Percentiles rank a stretch among this genome's conserved stretches.
These are phyloP conservation scores for Thymallus thymallus DNA, from an alignment of 2,113 vertebrate species.

Conservation along the genomic window DNA sequence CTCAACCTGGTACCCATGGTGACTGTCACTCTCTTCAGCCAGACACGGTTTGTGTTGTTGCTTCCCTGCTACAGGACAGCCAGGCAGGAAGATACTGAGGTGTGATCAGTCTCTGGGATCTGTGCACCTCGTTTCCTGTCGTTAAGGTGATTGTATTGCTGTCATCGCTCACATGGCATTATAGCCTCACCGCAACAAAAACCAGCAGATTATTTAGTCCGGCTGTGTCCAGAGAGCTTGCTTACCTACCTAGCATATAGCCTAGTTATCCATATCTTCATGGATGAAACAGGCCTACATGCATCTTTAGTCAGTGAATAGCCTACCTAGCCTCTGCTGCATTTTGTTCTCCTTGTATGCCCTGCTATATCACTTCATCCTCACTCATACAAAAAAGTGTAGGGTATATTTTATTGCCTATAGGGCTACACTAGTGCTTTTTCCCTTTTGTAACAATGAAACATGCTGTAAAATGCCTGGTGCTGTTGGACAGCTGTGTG, in stretches of 20 bases:
- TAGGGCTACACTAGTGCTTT: conserved; percentile 18
- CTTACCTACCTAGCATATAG: too few relatives aligned
- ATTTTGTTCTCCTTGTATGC: too few relatives aligned
- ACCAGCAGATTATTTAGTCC: not conserved
- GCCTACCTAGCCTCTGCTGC: too few relatives aligned
- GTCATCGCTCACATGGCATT: conserved; percentile 11
- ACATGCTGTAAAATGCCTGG: conserved; percentile 48
- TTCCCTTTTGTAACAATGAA: conserved; percentile 58
- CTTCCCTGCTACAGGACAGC: too few relatives aligned
- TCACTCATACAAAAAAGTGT: not conserved
- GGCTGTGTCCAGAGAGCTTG: too few relatives aligned
- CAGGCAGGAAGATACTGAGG: not conserved
- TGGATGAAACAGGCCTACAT: too few relatives aligned
- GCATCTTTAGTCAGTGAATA: too few relatives aligned
- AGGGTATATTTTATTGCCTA: conserved; percentile 37
- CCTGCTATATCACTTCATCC: too few relatives aligned
- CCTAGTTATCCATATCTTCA: too few relatives aligned
- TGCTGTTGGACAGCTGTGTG: conserved; percentile 69
- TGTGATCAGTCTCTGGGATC: conserved; percentile 5
- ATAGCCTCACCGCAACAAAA: conserved; percentile 5
- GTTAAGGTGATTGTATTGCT: conserved; percentile 18
- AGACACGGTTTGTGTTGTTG: not conserved
- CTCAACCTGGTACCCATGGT: too few relatives aligned
- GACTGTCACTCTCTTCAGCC: too few relatives aligned
- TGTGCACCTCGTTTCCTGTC: conserved; percentile 32